Evolutionary conservation across 2,888 invertebrate species (phyloP).

Genomic region (Luperina testacea): DNA sequence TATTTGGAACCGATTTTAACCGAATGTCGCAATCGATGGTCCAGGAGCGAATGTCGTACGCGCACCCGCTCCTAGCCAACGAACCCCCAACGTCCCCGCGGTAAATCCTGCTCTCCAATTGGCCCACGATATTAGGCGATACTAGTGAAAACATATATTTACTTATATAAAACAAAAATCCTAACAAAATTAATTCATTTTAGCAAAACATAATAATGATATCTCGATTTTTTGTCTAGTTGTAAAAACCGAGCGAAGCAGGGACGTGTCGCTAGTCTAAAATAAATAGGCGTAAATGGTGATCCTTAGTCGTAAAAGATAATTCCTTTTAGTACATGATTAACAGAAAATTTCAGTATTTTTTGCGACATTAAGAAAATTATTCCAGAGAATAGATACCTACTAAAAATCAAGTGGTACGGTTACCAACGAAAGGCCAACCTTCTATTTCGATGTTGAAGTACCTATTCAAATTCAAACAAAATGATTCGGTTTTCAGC

Average conservation of each 20-base stretch:
- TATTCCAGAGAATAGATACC: not conserved
- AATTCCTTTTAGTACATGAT: not conserved
- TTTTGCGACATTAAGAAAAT: conserved; percentile 17
- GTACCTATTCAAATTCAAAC: not conserved
- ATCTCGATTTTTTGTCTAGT: too few relatives aligned
- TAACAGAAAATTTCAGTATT: not conserved
- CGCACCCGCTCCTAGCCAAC: too few relatives aligned
- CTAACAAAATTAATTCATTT: too few relatives aligned
- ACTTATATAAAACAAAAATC: too few relatives aligned
- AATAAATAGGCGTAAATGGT: not conserved
- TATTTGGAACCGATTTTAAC: too few relatives aligned
- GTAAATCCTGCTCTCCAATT: too few relatives aligned
- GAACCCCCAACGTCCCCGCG: too few relatives aligned
- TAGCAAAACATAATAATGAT: too few relatives aligned
- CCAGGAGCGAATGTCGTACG: too few relatives aligned
- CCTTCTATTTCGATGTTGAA: not conserved
- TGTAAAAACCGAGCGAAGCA: not conserved
- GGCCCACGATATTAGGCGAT: too few relatives aligned
- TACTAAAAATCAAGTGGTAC: conserved; percentile 14
- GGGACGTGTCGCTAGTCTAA: not conserved
- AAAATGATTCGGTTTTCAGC: not conserved
- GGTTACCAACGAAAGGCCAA: conserved; percentile 2
- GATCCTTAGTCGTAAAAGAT: not conserved
- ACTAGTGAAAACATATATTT: too few relatives aligned
- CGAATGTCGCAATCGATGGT: too few relatives aligned